Evolutionary conservation across 2,797 vertebrate genomes (phyloP).

Genomic region (Cyclopterus lumpus): DNA sequence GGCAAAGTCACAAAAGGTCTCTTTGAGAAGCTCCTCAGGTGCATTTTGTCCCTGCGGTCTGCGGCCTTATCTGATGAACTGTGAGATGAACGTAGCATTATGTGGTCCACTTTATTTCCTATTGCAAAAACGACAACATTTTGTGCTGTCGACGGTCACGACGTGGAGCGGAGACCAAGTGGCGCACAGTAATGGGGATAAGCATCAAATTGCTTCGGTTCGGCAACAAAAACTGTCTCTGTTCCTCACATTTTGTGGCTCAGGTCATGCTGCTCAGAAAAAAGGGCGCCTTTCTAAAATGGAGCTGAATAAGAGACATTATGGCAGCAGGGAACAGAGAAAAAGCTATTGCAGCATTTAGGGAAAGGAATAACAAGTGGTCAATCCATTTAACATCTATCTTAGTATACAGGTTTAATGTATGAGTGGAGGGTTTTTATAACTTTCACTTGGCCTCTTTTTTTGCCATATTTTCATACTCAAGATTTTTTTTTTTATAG

Average conservation of each 20-base stretch:
- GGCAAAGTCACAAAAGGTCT: constrained; percentile 60
- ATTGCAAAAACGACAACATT: constrained; percentile 50
- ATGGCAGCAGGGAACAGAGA: constrained; percentile 25
- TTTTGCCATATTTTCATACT: constrained; percentile 36
- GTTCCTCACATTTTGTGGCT: constrained; percentile 57
- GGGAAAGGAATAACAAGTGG: constrained; percentile 30
- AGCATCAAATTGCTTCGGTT: constrained; percentile 73
- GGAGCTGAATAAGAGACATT: constrained; percentile 53
- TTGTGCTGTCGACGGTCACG: constrained; percentile 37
- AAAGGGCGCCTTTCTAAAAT: constrained; percentile 48
- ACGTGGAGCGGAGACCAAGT: constrained; percentile 53
- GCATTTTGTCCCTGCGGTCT: constrained; percentile 55
- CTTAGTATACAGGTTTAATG: constrained; percentile 20
- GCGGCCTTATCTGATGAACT: constrained; percentile 74
- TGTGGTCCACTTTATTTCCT: constrained; percentile 62
- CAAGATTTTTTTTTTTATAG: constrained; percentile 33
- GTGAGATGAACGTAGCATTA: constrained; percentile 30
- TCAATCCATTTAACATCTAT: constrained; percentile 34
- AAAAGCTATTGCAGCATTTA: constrained; percentile 32
- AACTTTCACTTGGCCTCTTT: constrained; percentile 2
- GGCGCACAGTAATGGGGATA: constrained; percentile 73
- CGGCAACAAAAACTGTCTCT: constrained; percentile 71
- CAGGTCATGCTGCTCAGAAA: constrained; percentile 16
- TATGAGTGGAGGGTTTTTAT: constrained; percentile 18
- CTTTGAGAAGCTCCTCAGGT: constrained; percentile 75